phyloP scores from a whole-genome alignment of 2,113 vertebrate genomes.

The Cryptomyrus ogoouensis region DNA sequence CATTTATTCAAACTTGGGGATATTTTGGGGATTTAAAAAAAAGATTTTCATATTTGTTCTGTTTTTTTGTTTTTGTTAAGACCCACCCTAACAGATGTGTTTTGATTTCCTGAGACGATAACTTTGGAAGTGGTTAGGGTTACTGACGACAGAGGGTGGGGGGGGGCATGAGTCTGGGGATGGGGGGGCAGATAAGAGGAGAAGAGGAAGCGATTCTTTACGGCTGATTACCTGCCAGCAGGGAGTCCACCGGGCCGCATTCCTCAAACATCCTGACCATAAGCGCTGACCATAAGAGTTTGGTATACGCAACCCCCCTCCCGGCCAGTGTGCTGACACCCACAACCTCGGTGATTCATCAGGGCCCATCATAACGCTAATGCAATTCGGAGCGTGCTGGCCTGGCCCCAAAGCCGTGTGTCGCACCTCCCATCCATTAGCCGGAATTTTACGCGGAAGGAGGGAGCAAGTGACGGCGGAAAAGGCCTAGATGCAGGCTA shows the following conservation, averaged over 20 bases:
- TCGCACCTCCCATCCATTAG: background rate
- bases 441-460: background rate
- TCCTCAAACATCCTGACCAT: background rate
- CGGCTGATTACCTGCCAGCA: background rate
- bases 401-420: background rate
- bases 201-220: background rate
- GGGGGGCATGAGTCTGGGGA: background rate
- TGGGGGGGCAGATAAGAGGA: background rate
- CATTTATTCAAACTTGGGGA: conserved; percentile 13
- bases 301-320: background rate
- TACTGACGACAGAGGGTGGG: background rate
- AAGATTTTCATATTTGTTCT: background rate
- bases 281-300: background rate
- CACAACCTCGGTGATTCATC: background rate
- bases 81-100: background rate
- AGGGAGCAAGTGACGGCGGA: background rate
- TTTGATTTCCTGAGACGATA: background rate
- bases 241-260: no score
- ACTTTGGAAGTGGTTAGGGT: background rate
- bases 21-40: background rate
- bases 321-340: background rate
- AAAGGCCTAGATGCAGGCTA: background rate
- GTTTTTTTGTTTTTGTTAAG: background rate
- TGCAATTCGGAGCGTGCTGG: background rate
- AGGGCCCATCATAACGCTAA: background rate